Conservation (phyloP, 1,140 invertebrate species). For the Pogonus chalceus region DNA sequence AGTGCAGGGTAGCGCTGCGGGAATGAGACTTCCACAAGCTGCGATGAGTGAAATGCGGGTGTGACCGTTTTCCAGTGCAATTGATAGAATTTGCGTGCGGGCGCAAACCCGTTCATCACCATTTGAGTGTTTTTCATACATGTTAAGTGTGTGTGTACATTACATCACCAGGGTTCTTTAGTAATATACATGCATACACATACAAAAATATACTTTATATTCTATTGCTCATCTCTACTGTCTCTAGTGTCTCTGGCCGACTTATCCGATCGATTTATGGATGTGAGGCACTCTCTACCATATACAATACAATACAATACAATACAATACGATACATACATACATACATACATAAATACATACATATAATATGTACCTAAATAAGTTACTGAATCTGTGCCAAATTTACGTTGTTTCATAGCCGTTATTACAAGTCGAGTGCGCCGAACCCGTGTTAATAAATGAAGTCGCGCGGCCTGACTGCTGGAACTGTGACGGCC, state of each 20-base stretch:
- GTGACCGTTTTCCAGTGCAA: too few species aligned
- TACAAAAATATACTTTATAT: too few species aligned
- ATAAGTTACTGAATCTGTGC: conserved; percentile 6
- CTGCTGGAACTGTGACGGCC: background rate
- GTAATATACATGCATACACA: too few species aligned
- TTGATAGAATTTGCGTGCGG: too few species aligned
- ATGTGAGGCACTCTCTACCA: conserved; percentile 1
- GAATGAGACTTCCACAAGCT: conserved; percentile 54
- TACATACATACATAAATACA: background rate
- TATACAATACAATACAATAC: too few species aligned
- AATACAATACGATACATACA: too few species aligned
- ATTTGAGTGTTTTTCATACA: conserved; percentile 3
- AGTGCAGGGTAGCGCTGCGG: conserved; percentile 22
- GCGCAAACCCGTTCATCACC: background rate
- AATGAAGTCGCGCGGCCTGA: background rate
- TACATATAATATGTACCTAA: background rate
- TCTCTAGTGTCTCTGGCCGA: conserved; percentile 1
- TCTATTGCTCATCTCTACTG: conserved; percentile 5
- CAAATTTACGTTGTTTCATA: conserved; percentile 2
- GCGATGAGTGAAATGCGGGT: conserved; percentile 75
- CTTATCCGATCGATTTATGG: background rate
- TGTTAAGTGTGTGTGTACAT: conserved; percentile 2
- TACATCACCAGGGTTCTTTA: conserved; percentile 4
- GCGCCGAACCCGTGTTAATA: conserved; percentile 5
- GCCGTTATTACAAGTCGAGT: conserved; percentile 1